Conservation (phyloP, 2,113 vertebrate species). For the Plectropomus leopardus region DNA sequence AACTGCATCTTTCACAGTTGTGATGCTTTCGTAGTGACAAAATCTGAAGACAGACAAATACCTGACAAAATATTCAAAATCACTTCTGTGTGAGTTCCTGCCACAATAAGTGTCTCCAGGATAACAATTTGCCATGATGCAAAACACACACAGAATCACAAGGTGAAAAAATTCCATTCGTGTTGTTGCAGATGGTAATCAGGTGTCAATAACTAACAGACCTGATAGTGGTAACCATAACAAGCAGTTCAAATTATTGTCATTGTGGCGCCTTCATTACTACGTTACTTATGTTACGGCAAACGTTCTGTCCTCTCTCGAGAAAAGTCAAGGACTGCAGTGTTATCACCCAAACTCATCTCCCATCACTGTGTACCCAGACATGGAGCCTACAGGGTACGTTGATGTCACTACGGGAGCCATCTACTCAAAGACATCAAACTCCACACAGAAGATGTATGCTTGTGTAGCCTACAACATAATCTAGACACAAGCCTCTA, state of each 20-base stretch:
- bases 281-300: background rate
- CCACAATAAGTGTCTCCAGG: too few relatives aligned
- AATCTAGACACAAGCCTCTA: slow-evolving; percentile 20
- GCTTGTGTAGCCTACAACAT: background rate
- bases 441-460: slow-evolving; percentile 10
- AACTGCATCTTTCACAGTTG: too few relatives aligned
- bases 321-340: background rate
- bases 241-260: background rate
- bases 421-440: slow-evolving; percentile 29
- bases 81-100: too few relatives aligned
- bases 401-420: slow-evolving; percentile 11
- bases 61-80: too few relatives aligned
- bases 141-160: too few relatives aligned
- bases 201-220: too few relatives aligned
- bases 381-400: slow-evolving; percentile 8
- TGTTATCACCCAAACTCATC: slow-evolving; percentile 3
- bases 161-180: too few relatives aligned
- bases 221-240: too few relatives aligned
- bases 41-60: too few relatives aligned
- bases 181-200: too few relatives aligned
- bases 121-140: too few relatives aligned
- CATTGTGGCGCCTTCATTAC: background rate
- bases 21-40: too few relatives aligned
- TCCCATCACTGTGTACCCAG: slow-evolving; percentile 11
- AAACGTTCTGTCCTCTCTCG: background rate